A percentile compares a stretch with the other conserved stretches of the same genome.
Evolutionary conservation across 1,140 invertebrate genomes (phyloP).

Genomic region (Pachypeltis micranthus): DNA sequence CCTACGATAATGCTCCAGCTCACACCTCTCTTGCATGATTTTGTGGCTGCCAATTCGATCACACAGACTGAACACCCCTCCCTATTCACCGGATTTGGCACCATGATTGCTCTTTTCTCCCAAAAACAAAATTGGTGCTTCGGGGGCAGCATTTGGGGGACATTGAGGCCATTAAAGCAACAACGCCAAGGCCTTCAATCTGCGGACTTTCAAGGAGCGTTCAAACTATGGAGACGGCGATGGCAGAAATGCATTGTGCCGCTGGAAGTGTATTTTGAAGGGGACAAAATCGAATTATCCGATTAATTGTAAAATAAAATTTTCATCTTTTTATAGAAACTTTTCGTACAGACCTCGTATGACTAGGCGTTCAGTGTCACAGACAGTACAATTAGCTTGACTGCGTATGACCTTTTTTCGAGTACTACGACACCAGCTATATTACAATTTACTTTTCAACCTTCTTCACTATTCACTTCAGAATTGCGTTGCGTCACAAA

Average conservation of each 20-base stretch:
- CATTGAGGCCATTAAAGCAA: not conserved
- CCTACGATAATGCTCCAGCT: not conserved
- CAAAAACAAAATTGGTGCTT: conserved; percentile 5
- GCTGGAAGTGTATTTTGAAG: conserved; percentile 23
- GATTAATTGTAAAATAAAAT: conserved; percentile 12
- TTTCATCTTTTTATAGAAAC: too few species aligned
- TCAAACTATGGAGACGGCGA: conserved; percentile 21
- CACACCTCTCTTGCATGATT: not conserved
- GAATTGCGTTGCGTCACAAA: too few species aligned
- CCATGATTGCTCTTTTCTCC: conserved; percentile 1
- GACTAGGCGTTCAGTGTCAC: too few species aligned
- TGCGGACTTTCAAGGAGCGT: conserved; percentile 21
- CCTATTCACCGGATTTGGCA: conserved; percentile 1
- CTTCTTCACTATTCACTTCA: too few species aligned
- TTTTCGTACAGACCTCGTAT: too few species aligned
- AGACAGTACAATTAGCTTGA: too few species aligned
- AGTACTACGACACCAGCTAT: too few species aligned
- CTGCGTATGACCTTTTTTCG: too few species aligned
- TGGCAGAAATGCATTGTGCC: conserved; percentile 23
- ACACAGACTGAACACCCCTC: not conserved
- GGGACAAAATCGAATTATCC: conserved; percentile 19
- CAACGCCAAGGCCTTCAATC: conserved; percentile 22
- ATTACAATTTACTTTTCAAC: too few species aligned
- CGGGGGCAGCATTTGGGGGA: not conserved
- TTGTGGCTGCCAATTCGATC: not conserved